Evolutionary conservation across 1,140 invertebrate species (phyloP), one percentile per base, ranked within the genome.

Genomic region (Pseudomyrmex pallidus): DNA sequence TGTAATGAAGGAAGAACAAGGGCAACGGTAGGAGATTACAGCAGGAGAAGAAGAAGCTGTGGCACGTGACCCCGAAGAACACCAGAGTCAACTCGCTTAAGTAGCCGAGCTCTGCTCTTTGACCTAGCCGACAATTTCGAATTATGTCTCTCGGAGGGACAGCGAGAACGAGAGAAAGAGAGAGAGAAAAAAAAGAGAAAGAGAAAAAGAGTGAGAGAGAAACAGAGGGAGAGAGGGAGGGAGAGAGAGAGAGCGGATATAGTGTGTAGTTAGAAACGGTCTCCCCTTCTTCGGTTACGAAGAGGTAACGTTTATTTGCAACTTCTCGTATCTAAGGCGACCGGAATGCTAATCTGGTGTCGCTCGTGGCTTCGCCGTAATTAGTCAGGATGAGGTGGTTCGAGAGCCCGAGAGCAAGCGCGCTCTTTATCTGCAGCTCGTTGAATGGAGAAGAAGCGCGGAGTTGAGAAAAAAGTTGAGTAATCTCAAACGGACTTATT

Each of bases 11-110:
- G 56, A 85, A 76, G 80, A 84, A 83, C 68, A 85, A 72, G 85
- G 80, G 80, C 68, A 86, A 77, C 70, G 86, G 85, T 67, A 85
- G 67, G 82, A 78, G 82, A 77, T 77, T 67, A 73, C 85, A 83
- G 88, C 76, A 83, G 83, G 80, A 83, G 83, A 74, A 87, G 89
- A 90, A 90, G 91, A 90, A 89, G 91, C 87, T 90, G 88, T 86
- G 92, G 93, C 93, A 93, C 92, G 92, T 94, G 93, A 94, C 93
- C 93, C 90, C 92, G 82, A 90, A 87, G 86, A 93, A 91, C 91
- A 91, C 82, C 91, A 85, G 87, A 94, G 93, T 94, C 93, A 94
- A 93, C 93, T 93, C 91, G 92, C 93, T 93, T 90, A 94, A 94
- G 93, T 94, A 94, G 93, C 90, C 91, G 91, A 92, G 91, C 90